Conservation (phyloP, 1,140 invertebrate genomes). For the Druon quercuslanigerum region DNA sequence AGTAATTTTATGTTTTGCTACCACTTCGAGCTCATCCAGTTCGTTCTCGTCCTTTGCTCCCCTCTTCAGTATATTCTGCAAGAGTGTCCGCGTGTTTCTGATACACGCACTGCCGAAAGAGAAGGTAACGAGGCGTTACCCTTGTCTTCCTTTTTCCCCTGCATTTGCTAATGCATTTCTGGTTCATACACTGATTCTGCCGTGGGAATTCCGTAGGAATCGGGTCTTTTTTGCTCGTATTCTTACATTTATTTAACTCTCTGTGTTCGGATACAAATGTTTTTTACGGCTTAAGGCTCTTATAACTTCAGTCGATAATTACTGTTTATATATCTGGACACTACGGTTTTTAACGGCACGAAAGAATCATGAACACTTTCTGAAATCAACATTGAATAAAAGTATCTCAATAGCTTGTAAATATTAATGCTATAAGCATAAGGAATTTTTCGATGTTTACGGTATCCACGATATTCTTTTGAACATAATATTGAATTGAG, state of each 20-base stretch:
- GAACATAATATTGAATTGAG: too few species aligned
- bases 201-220: slow-evolving; percentile 14
- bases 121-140: slow-evolving; percentile 67
- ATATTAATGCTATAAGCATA: too few species aligned
- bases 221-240: slow-evolving; percentile 14
- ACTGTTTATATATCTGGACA: neutral
- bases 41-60: slow-evolving; percentile 44
- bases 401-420: too few species aligned
- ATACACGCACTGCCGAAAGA: slow-evolving; percentile 45
- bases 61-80: slow-evolving; percentile 21
- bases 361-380: too few species aligned
- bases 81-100: slow-evolving; percentile 47
- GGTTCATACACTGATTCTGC: slow-evolving; percentile 12
- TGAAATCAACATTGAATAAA: too few species aligned
- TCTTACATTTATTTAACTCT: slow-evolving; percentile 8
- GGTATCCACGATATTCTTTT: too few species aligned
- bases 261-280: neutral
- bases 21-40: slow-evolving; percentile 48
- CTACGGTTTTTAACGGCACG: too few species aligned
- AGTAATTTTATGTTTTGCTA: slow-evolving; percentile 65
- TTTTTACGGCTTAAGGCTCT: neutral
- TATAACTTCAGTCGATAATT: neutral
- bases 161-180: slow-evolving; percentile 24
- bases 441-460: too few species aligned
- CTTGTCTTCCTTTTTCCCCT: slow-evolving; percentile 52